phyloP scores from a whole-genome alignment of 2,888 invertebrate genomes.

The Ophion obscuratus region DNA sequence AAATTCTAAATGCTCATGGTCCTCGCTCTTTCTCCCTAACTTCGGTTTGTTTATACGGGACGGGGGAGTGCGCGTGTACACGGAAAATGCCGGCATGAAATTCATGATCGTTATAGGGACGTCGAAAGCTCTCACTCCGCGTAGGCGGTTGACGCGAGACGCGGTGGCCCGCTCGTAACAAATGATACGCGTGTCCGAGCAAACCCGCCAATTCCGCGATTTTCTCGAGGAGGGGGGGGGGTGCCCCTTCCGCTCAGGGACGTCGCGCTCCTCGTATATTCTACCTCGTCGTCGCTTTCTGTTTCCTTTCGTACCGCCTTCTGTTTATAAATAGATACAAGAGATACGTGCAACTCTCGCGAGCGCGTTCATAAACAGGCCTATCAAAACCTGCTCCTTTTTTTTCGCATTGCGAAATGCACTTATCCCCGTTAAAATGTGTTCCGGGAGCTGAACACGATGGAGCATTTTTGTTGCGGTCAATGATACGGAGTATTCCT shows the following conservation, averaged over 20 bases:
- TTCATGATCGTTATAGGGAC: conserved; percentile 65
- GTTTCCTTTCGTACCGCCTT: conserved; percentile 57
- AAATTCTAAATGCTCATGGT: conserved; percentile 62
- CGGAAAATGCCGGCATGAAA: conserved; percentile 36
- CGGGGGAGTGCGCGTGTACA: not conserved
- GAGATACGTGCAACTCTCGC: conserved; percentile 66
- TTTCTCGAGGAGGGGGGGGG: conserved; percentile 50
- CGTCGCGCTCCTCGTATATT: conserved; percentile 29
- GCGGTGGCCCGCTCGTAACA: conserved; percentile 69
- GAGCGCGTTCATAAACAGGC: conserved; percentile 76
- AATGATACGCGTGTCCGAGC: conserved; percentile 74
- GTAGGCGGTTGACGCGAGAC: conserved; percentile 55
- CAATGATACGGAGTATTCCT: too few species aligned
- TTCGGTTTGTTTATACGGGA: conserved; percentile 25
- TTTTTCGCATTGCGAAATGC: too few species aligned
- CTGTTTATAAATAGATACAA: conserved; percentile 55
- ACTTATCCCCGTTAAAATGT: too few species aligned
- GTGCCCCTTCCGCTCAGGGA: not conserved
- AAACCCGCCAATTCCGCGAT: conserved; percentile 66
- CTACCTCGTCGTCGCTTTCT: conserved; percentile 8
- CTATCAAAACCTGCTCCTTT: too few species aligned
- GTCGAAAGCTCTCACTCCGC: conserved; percentile 44
- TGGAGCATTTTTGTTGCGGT: too few species aligned
- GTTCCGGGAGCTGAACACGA: too few species aligned
- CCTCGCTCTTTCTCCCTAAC: conserved; percentile 2